phyloP scores from a whole-genome alignment of 1,140 invertebrate species.

The Wasmannia auropunctata region DNA sequence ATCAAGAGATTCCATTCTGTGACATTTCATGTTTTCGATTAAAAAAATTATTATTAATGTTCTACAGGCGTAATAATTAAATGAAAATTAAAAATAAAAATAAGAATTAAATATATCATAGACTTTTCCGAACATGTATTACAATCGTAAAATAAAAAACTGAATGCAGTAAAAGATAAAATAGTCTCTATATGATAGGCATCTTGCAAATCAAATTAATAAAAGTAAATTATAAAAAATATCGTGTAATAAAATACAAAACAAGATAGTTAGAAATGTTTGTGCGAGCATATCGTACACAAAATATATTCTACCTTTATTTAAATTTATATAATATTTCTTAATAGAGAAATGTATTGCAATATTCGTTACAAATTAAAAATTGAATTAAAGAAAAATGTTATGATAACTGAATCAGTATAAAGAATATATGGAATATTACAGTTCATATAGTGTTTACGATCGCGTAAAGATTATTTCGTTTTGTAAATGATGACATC shows the following conservation, averaged over 20 bases:
- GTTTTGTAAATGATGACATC: background rate
- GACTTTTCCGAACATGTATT: background rate
- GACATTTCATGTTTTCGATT: background rate
- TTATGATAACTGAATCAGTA: background rate
- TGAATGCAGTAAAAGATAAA: background rate
- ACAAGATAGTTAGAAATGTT: background rate
- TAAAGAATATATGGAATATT: background rate
- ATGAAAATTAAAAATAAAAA: background rate
- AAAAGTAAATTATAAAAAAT: background rate
- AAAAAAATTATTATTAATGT: background rate
- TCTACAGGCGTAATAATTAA: background rate
- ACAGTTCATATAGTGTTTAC: background rate
- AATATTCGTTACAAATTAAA: background rate
- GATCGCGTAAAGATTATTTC: background rate
- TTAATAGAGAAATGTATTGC: background rate
- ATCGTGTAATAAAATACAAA: background rate
- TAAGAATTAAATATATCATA: no score
- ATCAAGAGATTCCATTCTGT: background rate
- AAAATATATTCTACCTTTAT: background rate
- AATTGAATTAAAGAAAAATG: background rate
- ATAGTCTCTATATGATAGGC: background rate
- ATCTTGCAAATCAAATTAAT: constrained; percentile 2
- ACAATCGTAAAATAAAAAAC: background rate
- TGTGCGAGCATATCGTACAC: background rate
- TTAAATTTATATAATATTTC: background rate